Conservation (phyloP, 2,888 invertebrate genomes). For the Campopleginae sp. region DNA sequence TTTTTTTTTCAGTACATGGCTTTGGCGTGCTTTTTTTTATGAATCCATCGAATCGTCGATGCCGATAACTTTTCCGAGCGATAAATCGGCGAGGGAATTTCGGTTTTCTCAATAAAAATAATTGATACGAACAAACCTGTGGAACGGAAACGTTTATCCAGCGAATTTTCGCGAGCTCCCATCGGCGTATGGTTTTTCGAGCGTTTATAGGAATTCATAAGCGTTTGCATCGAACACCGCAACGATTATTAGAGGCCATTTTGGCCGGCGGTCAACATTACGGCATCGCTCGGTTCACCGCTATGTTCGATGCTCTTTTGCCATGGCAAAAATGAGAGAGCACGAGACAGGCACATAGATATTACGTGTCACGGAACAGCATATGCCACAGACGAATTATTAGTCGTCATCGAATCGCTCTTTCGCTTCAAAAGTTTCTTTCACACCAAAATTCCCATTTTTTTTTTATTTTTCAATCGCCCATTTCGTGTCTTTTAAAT, state of each 20-base stretch:
- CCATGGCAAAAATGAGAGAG: constrained; percentile 22
- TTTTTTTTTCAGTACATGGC: background rate
- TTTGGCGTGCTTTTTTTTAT: background rate
- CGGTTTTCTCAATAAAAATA: constrained; percentile 4
- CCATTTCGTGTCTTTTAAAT: background rate
- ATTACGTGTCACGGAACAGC: background rate
- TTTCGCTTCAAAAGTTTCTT: constrained; percentile 25
- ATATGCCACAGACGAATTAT: constrained; percentile 48
- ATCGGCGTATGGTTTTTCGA: constrained; percentile 10
- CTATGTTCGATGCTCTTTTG: constrained; percentile 34
- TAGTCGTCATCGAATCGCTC: constrained; percentile 50
- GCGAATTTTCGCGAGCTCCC: constrained; percentile 1
- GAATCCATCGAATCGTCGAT: constrained; percentile 3
- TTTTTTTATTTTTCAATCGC: background rate
- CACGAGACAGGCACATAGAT: background rate
- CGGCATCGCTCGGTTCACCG: constrained; percentile 14
- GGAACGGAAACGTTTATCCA: constrained; percentile 3
- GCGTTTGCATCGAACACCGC: constrained; percentile 47
- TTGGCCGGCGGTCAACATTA: constrained; percentile 39
- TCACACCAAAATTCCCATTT: background rate
- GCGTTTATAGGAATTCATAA: constrained; percentile 41
- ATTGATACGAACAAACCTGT: background rate
- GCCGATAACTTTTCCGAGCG: constrained; percentile 3
- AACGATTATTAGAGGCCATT: constrained; percentile 41
- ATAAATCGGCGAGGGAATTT: constrained; percentile 1